These are phyloP conservation scores for Drosophila kanekoi DNA, from an alignment of 2,888 invertebrate species.

Conservation along the genomic window DNA sequence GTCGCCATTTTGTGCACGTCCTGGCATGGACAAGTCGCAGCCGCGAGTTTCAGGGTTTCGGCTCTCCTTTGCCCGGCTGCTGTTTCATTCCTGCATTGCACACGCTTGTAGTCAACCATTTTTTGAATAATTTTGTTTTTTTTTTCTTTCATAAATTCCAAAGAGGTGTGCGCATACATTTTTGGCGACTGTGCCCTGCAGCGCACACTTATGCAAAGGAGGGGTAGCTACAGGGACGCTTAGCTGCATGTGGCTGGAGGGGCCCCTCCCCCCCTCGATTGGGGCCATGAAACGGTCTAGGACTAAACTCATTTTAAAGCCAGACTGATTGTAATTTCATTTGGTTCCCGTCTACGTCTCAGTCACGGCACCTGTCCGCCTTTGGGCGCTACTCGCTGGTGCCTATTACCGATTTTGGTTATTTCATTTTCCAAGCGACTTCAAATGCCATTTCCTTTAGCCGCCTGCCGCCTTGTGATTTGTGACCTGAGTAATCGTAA, in stretches of 20 bases:
- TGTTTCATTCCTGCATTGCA: conserved; percentile 32
- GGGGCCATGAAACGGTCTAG: conserved; percentile 24
- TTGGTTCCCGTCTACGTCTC: conserved; percentile 31
- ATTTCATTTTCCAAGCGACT: conserved; percentile 70
- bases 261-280: conserved; percentile 3
- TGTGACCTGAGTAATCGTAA: conserved; percentile 69
- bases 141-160: conserved; percentile 54
- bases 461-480: conserved; percentile 52
- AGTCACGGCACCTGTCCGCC: background rate
- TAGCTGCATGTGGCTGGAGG: conserved; percentile 31
- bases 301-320: conserved; percentile 66
- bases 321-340: conserved; percentile 77
- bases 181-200: conserved; percentile 58
- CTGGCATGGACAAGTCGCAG: conserved; percentile 49
- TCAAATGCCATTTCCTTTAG: conserved; percentile 72
- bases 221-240: background rate
- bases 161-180: conserved; percentile 75
- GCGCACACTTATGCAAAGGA: conserved; percentile 61
- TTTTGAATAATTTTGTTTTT: conserved; percentile 9
- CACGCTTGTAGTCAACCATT: conserved; percentile 25
- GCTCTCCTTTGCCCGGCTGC: conserved; percentile 1
- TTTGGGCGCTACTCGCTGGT: conserved; percentile 29
- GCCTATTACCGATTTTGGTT: conserved; percentile 66
- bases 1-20: conserved; percentile 67
- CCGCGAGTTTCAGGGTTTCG: conserved; percentile 21